Evolutionary conservation across 2,888 invertebrate genomes (phyloP).

Genomic region (Anoplius nigerrimus): DNA sequence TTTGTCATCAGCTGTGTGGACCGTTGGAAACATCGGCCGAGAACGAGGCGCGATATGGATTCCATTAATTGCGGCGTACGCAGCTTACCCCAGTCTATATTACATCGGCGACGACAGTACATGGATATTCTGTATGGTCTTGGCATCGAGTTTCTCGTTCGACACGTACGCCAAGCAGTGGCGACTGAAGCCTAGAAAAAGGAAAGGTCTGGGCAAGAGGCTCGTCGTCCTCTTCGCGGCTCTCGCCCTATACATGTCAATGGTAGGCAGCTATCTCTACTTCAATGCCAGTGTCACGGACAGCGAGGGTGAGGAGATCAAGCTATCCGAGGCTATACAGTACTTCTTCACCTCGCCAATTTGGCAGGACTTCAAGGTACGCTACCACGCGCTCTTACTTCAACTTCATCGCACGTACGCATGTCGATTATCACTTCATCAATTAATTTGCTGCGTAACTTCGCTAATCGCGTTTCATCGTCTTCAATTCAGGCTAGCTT

Average conservation of each 20-base stretch:
- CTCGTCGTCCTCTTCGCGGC: slow-evolving; percentile 79
- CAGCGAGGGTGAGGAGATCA: slow-evolving; percentile 90
- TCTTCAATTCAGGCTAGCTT: slow-evolving; percentile 77
- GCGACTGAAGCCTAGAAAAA: slow-evolving; percentile 81
- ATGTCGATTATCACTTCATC: no score
- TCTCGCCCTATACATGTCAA: slow-evolving; percentile 81
- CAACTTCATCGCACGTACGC: not conserved
- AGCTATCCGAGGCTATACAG: slow-evolving; percentile 89
- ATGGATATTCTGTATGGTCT: slow-evolving; percentile 82
- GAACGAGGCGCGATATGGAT: slow-evolving; percentile 85
- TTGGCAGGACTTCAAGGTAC: slow-evolving; percentile 77
- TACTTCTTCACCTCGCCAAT: slow-evolving; percentile 92
- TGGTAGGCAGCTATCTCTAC: slow-evolving; percentile 89
- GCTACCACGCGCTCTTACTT: not conserved
- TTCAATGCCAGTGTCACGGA: slow-evolving; percentile 92
- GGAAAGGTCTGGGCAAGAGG: slow-evolving; percentile 75
- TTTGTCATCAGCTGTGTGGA: slow-evolving; percentile 85
- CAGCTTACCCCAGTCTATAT: slow-evolving; percentile 82
- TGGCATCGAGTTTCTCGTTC: slow-evolving; percentile 83
- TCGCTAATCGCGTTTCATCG: no score
- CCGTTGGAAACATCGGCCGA: slow-evolving; percentile 92
- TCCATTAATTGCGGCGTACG: slow-evolving; percentile 82
- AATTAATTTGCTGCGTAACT: no score
- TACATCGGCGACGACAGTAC: slow-evolving; percentile 85
- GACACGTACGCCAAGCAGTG: slow-evolving; percentile 87